Evolutionary conservation across 1,140 invertebrate genomes (phyloP).

Genomic region (Theocolax elegans): DNA sequence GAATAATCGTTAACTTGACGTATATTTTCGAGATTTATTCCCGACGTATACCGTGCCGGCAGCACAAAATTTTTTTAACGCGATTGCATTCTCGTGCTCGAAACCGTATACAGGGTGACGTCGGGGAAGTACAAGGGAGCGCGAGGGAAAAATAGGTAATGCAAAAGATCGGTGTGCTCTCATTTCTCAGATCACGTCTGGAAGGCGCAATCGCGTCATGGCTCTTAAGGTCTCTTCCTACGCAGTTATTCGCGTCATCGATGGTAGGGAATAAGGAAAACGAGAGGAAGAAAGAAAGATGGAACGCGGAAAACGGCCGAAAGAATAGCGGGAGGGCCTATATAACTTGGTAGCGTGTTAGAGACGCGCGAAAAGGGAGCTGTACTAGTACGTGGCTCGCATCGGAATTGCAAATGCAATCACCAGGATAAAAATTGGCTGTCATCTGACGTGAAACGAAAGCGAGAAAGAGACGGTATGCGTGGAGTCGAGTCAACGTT

Average conservation of each 20-base stretch:
- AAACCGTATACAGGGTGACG: background rate
- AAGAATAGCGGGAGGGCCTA: background rate
- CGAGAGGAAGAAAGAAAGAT: background rate
- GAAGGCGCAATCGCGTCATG: background rate
- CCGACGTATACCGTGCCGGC: too few relatives aligned
- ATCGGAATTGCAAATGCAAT: constrained; percentile 67
- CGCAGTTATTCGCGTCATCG: constrained; percentile 49
- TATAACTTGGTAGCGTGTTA: background rate
- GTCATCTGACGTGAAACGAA: constrained; percentile 60
- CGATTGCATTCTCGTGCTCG: background rate
- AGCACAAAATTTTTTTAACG: too few relatives aligned
- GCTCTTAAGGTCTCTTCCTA: constrained; percentile 33
- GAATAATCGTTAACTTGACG: too few relatives aligned
- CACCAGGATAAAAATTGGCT: constrained; percentile 66
- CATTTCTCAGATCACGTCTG: constrained; percentile 7
- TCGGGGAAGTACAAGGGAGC: too few relatives aligned
- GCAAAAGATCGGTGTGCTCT: too few relatives aligned
- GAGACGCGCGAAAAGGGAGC: constrained; percentile 41
- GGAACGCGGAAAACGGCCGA: background rate
- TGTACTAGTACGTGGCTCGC: constrained; percentile 51
- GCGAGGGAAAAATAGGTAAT: too few relatives aligned
- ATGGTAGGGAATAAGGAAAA: constrained; percentile 4
- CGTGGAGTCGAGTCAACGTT: background rate
- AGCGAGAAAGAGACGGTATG: constrained; percentile 33
- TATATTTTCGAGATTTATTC: too few relatives aligned